Conservation (phyloP, 2,113 vertebrate species). For the Leptodactylus fuscus region DNA sequence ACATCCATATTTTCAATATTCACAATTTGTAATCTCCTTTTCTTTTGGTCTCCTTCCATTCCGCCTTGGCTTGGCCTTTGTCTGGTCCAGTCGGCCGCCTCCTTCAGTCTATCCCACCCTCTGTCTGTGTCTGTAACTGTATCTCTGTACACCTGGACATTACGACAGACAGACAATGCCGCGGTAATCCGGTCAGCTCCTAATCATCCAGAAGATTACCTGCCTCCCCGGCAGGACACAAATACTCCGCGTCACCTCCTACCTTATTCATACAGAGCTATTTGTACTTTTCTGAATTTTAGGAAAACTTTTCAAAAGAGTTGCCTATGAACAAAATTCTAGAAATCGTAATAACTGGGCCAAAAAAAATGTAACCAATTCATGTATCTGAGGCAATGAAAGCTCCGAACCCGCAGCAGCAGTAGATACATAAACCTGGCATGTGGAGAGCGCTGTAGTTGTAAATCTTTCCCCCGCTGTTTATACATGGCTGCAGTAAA, state of each 20-base stretch:
- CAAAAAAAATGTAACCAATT: not conserved
- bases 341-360: not conserved
- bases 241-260: slow-evolving; percentile 14
- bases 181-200: not conserved
- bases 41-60: not conserved
- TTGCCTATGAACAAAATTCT: not conserved
- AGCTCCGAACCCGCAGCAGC: not conserved
- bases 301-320: not conserved
- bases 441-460: not conserved
- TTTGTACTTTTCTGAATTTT: slow-evolving; percentile 8
- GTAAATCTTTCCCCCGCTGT: slow-evolving; percentile 34
- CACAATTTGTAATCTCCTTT: too few relatives aligned
- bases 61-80: not conserved
- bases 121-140: slow-evolving; percentile 51
- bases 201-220: slow-evolving; percentile 38
- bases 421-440: not conserved
- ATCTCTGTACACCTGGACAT: slow-evolving; percentile 53
- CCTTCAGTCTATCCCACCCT: not conserved
- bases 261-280: not conserved
- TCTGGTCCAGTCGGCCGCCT: not conserved
- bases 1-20: too few relatives aligned
- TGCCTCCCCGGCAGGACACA: slow-evolving; percentile 16
- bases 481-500: slow-evolving; percentile 6
- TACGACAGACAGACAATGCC: slow-evolving; percentile 25
- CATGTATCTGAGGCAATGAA: not conserved